Evolutionary conservation across 2,113 vertebrate genomes (phyloP).

Genomic region (Scytalopus superciliaris): DNA sequence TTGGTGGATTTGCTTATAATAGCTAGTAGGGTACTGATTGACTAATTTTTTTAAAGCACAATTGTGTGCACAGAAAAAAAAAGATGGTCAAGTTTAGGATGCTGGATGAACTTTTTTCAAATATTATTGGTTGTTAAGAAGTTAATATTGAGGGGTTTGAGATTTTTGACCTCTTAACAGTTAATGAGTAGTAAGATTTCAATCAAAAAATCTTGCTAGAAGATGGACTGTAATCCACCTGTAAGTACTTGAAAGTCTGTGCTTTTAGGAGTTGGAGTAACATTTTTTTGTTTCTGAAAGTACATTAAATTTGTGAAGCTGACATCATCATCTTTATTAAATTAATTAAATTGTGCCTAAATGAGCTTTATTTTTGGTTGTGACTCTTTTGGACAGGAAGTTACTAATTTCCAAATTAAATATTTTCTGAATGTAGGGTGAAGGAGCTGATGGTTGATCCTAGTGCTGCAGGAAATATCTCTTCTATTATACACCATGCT

Average conservation of each 20-base stretch:
- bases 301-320: slow-evolving; percentile 47
- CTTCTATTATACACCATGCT: slow-evolving; percentile 77
- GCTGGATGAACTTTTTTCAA: not conserved
- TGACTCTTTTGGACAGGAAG: not conserved
- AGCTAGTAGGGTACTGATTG: not conserved
- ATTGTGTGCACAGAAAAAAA: not conserved
- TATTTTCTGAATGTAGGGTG: slow-evolving; percentile 74
- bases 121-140: not conserved
- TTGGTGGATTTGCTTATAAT: not conserved
- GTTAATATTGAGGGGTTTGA: not conserved
- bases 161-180: not conserved
- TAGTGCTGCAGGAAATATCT: slow-evolving; percentile 73
- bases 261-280: not conserved
- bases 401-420: slow-evolving; percentile 25
- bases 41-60: not conserved
- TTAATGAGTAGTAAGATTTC: not conserved
- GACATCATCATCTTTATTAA: slow-evolving; percentile 47
- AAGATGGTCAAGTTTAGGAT: not conserved
- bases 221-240: not conserved
- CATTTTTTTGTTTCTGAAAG: not conserved
- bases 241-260: not conserved
- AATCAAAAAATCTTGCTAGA: not conserved
- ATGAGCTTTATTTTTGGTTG: slow-evolving; percentile 3
- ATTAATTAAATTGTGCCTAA: not conserved
- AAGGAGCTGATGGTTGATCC: slow-evolving; percentile 86